Base-by-base conservation (phyloP, 2,888 invertebrate species). In the Dasysyrphus albostriatus region DNA sequence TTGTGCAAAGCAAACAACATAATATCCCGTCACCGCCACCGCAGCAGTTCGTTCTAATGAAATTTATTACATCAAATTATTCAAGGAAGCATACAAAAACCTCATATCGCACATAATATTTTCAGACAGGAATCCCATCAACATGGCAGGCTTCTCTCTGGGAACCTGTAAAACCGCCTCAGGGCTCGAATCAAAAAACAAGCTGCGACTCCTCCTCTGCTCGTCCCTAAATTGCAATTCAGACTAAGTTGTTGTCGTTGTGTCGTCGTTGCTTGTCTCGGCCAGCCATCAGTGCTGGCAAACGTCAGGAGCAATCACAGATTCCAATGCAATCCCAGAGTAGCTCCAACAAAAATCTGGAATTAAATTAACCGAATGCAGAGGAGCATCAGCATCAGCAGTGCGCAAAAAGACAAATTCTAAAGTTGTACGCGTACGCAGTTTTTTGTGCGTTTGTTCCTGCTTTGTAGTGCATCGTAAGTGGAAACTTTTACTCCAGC, bases 101-200 rank as follows among this genome's bases (percentile, higher is more conserved):
- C 78, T 79, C 83, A 87, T 87, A 87, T 87, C 87, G 87, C 87
- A 87, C 87, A 87, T 87, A 87, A 83, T 83, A 87, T 87, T 87
- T 87, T 87, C 79, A 87, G 87, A 87, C 87, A 87, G 87, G 83
- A 87, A 83, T 87, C 83, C 78, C 83, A 87, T 83, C 69, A 69
- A 61, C 72, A 69, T 84, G 75, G 67, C 61, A 49, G 34, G 37
- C 78, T 70, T n/a, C 32, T 19, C 63, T 51, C 56, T 65, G 75
- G 70, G 70, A 83, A 83, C 87, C 83, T 79, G 87, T 87, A 76
- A 75, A 85, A 82, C 82, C 32, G 75, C 83, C 78, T 72, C 63
- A 49, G 78, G 83, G 74, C 49, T 67, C 42, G 44, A 58, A 73
- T 76, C 72, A 56, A 39, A 47, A n/a, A 70, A 84, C 81, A 39